Evolutionary conservation across 2,888 invertebrate species (phyloP), one percentile per base, ranked within the genome.

Genomic region (Aphodius sticticus): DNA sequence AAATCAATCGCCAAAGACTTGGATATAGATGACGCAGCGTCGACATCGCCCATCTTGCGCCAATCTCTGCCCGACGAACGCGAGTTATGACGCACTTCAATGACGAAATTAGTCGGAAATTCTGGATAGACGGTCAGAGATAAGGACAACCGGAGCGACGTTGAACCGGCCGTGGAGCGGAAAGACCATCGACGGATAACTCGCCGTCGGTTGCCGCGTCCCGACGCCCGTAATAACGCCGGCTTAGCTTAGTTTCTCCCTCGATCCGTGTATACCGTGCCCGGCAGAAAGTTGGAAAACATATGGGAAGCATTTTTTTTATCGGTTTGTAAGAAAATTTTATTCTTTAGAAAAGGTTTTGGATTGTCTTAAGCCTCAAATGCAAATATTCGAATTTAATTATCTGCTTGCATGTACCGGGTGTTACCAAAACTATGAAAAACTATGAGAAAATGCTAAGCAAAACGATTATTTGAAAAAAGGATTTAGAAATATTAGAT

Each of bases 91-190:
- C 84, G 84, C 86, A 85, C 86, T 87, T 87, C 87, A 86, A 86
- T 86, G 86, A 87, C 86, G 86, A 87, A 87, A 87, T 87, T 86
- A 87, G 85, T 86, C 83, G 86, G 86, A 87, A 87, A 87, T 84
- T 83, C 83, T 26, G 83, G 84, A 85, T 85, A 85, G 86, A 85
- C 85, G 83, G 16, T 26, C 74, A 37, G 35, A 74, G 74, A 74
- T 74, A 74, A 74, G 37, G 36, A 79, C 16, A 6, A n/a, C 16
- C 26, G 26, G 26, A 26, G 26, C 26, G 26, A 26, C 26, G 26
- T 26, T 26, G 26, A 53, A 12, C 53, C 53, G 4, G 53, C 53
- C 53, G 53, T 53, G 53, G 53, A 5, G 53, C 53, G 53, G 53
- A 53, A 53, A 53, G 12, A 53, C 53, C 53, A 5, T 53, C 53